A percentile compares a stretch with the other conserved stretches of the same genome.
phyloP scores from a whole-genome alignment of 1,140 invertebrate genomes.

The Euura saliciscinereae region DNA sequence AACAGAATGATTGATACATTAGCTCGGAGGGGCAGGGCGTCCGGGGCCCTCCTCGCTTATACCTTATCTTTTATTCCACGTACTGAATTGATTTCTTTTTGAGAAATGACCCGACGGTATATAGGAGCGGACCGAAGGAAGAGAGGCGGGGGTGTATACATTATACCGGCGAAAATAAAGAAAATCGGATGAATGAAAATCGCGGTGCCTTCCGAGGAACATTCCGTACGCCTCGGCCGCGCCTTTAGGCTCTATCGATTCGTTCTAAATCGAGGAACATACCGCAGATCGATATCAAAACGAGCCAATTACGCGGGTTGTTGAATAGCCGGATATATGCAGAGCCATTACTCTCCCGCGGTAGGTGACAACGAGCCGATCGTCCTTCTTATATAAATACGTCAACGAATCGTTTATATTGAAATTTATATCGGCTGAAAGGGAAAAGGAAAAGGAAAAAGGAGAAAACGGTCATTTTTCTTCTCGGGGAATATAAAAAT shows the following conservation, averaged over 20 bases:
- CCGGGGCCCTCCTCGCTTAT: slow-evolving; percentile 29
- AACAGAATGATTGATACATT: slow-evolving; percentile 47
- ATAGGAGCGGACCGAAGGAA: slow-evolving; percentile 9
- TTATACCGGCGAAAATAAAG: neutral
- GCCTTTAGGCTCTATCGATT: neutral
- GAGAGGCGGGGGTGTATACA: slow-evolving; percentile 14
- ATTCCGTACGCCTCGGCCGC: neutral
- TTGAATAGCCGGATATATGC: too few relatives aligned
- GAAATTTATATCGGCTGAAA: too few relatives aligned
- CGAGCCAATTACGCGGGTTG: neutral
- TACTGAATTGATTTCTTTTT: slow-evolving; percentile 35
- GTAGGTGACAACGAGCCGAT: neutral
- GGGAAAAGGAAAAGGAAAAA: too few relatives aligned
- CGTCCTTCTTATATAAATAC: too few relatives aligned
- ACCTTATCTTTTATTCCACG: slow-evolving; percentile 42
- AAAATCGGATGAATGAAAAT: slow-evolving; percentile 40
- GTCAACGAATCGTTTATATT: too few relatives aligned
- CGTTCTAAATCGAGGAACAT: neutral
- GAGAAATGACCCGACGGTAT: too few relatives aligned
- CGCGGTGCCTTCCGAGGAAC: neutral
- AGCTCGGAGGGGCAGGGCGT: slow-evolving; percentile 18
- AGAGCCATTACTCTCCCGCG: too few relatives aligned
- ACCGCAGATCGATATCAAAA: neutral
- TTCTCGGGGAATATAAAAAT: too few relatives aligned
- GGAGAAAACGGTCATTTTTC: too few relatives aligned